Evolutionary conservation across 2,888 invertebrate genomes (phyloP).

Genomic region (Troides oblongomaculatus): DNA sequence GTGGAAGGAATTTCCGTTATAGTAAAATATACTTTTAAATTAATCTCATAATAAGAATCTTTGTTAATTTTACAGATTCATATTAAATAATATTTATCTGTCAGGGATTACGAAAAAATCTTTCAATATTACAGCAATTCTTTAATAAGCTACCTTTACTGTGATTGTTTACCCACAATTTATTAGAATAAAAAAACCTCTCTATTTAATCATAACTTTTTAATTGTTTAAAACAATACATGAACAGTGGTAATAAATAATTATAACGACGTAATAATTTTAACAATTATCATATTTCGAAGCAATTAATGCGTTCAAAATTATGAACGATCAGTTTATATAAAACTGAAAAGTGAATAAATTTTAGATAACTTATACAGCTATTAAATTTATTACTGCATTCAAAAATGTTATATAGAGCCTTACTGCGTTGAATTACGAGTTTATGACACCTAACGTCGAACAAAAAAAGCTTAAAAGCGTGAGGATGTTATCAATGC

Average conservation of each 20-base stretch:
- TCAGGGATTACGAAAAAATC: neutral
- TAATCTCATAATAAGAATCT: slow-evolving; percentile 18
- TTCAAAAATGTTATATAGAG: slow-evolving; percentile 14
- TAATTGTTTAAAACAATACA: too few species aligned
- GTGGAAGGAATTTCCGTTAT: slow-evolving; percentile 61
- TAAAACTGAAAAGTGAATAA: slow-evolving; percentile 9
- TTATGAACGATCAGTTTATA: neutral
- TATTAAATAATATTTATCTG: neutral
- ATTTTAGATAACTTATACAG: slow-evolving; percentile 7
- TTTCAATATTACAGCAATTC: neutral
- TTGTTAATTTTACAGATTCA: neutral
- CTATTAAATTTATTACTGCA: slow-evolving; percentile 21
- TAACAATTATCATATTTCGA: slow-evolving; percentile 1
- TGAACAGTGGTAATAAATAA: neutral
- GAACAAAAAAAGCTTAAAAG: slow-evolving; percentile 18
- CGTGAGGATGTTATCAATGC: slow-evolving; percentile 44
- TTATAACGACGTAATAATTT: neutral
- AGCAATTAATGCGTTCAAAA: neutral
- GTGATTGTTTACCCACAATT: too few species aligned
- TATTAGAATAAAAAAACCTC: too few species aligned
- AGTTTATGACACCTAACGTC: slow-evolving; percentile 15
- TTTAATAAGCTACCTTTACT: neutral
- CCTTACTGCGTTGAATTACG: slow-evolving; percentile 11
- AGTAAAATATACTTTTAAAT: slow-evolving; percentile 52
- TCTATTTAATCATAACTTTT: too few species aligned